phyloP scores from a whole-genome alignment of 2,888 invertebrate species.

The Tetragonisca angustula region DNA sequence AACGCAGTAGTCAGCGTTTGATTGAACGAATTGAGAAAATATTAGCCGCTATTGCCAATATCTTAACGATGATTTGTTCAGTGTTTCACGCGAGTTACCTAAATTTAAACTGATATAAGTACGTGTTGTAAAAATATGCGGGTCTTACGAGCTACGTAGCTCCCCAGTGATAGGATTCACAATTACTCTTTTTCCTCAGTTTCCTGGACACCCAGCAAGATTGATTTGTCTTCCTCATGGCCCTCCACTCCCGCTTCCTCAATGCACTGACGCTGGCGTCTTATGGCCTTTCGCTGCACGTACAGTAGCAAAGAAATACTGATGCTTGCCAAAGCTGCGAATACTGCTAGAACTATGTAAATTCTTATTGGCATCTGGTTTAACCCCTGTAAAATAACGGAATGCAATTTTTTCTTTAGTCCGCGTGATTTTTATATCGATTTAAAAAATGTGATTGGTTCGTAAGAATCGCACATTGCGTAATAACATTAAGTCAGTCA shows the following conservation, averaged over 20 bases:
- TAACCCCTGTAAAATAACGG: slow-evolving; percentile 34
- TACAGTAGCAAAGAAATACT: slow-evolving; percentile 67
- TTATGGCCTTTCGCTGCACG: slow-evolving; percentile 68
- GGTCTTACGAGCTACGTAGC: slow-evolving; percentile 63
- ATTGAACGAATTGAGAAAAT: slow-evolving; percentile 14
- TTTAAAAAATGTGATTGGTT: neutral
- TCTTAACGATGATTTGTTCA: slow-evolving; percentile 15
- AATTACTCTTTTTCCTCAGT: slow-evolving; percentile 75
- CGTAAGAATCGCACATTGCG: neutral
- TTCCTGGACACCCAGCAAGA: slow-evolving; percentile 73
- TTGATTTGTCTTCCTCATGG: slow-evolving; percentile 76
- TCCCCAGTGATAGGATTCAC: slow-evolving; percentile 25
- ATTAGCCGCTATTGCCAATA: neutral
- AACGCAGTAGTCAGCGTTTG: slow-evolving; percentile 7
- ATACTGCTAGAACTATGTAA: slow-evolving; percentile 58
- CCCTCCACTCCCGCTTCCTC: slow-evolving; percentile 74
- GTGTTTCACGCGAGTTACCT: slow-evolving; percentile 50
- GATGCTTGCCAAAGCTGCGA: slow-evolving; percentile 55
- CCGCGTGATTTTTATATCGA: neutral
- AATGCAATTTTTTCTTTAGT: neutral
- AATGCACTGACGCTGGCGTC: slow-evolving; percentile 67
- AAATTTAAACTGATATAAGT: slow-evolving; percentile 55
- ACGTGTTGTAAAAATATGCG: slow-evolving; percentile 69
- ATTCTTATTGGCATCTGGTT: slow-evolving; percentile 60
- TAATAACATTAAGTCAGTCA: too few species aligned